Conservation (phyloP, 1,140 invertebrate species). For the Chrysomallon squamiferum region DNA sequence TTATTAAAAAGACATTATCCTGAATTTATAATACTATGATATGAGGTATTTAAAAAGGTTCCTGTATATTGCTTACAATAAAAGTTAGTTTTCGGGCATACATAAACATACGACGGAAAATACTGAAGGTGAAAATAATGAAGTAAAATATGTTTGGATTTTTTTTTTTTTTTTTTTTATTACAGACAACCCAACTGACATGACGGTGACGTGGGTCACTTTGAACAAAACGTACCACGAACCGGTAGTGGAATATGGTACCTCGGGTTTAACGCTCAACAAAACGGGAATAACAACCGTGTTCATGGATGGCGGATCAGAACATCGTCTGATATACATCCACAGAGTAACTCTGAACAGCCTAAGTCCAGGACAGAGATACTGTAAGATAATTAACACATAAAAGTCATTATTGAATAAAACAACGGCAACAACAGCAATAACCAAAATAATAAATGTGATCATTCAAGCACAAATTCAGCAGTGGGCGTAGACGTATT, state of each 20-base stretch:
- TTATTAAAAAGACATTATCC: neutral
- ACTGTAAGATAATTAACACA: constrained; percentile 71
- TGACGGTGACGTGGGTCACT: constrained; percentile 91
- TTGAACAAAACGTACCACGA: constrained; percentile 69
- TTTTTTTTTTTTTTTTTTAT: no score
- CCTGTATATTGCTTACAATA: no score
- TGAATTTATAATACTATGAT: neutral
- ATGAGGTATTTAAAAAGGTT: no score
- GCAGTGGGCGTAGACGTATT: no score
- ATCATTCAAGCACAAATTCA: no score
- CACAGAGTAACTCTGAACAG: constrained; percentile 74
- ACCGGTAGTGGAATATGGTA: constrained; percentile 81
- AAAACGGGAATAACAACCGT: constrained; percentile 70
- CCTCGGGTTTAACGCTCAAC: constrained; percentile 46
- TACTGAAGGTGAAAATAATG: no score
- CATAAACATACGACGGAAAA: neutral
- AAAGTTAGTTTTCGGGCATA: no score
- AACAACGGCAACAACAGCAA: no score
- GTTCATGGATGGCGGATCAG: constrained; percentile 82
- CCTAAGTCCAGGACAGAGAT: constrained; percentile 70
- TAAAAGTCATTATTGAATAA: no score
- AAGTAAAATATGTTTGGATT: no score
- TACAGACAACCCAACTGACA: constrained; percentile 72
- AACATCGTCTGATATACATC: constrained; percentile 78
- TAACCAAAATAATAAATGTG: no score